Conservation (phyloP, 2,113 vertebrate genomes). For the Macrotis lagotis region DNA sequence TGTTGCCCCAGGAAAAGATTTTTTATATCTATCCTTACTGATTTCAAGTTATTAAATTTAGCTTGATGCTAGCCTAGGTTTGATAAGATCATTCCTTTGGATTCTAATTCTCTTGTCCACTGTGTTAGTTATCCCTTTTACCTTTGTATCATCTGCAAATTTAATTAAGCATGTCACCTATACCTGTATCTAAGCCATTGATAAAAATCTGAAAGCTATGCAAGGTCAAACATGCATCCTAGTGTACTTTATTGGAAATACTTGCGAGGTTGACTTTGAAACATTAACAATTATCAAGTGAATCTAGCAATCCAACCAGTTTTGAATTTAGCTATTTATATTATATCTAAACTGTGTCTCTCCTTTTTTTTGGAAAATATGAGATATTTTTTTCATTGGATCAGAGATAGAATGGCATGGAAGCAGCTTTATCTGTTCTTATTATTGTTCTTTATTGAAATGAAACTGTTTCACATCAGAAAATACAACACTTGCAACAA, state of each 20-base stretch:
- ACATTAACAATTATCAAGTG: neutral
- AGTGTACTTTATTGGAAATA: neutral
- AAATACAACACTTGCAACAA: neutral
- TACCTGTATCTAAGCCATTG: neutral
- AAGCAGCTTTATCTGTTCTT: neutral
- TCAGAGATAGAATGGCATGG: neutral
- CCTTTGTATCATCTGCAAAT: neutral
- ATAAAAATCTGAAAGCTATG: neutral
- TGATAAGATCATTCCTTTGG: neutral
- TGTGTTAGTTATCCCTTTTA: neutral
- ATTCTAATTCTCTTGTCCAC: neutral
- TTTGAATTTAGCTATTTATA: neutral
- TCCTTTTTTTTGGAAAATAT: neutral
- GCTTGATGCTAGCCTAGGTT: neutral
- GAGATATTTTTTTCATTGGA: neutral
- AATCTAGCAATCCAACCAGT: too few species aligned
- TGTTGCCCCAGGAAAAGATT: neutral
- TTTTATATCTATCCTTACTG: neutral
- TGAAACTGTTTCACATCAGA: neutral
- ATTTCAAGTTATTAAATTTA: neutral
- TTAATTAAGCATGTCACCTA: neutral
- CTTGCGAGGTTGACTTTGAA: neutral
- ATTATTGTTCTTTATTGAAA: neutral
- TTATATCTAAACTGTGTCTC: neutral
- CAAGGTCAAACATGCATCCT: neutral